These are phyloP conservation scores for Epinotia demarniana DNA, from an alignment of 2,888 invertebrate genomes.

Conservation along the genomic window DNA sequence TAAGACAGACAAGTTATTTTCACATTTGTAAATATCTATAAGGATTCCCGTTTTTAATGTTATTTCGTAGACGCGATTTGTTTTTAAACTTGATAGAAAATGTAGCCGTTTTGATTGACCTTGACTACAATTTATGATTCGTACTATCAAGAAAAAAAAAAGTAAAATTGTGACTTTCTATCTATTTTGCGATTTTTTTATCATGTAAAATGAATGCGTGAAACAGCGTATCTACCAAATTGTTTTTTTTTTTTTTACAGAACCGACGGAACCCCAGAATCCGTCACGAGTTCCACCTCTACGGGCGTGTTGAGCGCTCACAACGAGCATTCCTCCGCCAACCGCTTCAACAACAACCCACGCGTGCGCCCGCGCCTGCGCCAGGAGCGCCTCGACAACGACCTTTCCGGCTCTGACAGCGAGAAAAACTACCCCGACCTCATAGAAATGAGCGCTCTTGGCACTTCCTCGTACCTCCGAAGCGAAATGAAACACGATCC, in stretches of 20 bases:
- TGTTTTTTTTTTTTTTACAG: slow-evolving; percentile 62
- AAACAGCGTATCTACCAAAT: not conserved
- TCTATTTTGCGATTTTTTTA: no score
- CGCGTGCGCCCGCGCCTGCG: slow-evolving; percentile 72
- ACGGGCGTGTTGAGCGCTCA: slow-evolving; percentile 72
- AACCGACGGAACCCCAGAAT: slow-evolving; percentile 78
- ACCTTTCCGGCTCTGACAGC: slow-evolving; percentile 79
- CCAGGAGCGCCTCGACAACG: slow-evolving; percentile 77
- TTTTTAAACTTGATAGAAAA: no score
- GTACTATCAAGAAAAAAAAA: no score
- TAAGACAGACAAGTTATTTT: no score
- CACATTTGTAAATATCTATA: no score
- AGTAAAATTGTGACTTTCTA: no score
- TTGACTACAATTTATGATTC: no score
- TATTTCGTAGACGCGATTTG: no score
- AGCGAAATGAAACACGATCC: slow-evolving; percentile 75
- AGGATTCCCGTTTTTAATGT: no score
- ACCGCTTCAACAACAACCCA: slow-evolving; percentile 74
- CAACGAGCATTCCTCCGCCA: slow-evolving; percentile 70
- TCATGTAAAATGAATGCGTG: not conserved
- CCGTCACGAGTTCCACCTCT: slow-evolving; percentile 85
- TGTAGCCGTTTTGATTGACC: no score
- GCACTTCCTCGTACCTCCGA: slow-evolving; percentile 72
- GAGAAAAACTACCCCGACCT: slow-evolving; percentile 85
- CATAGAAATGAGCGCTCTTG: slow-evolving; percentile 80